Percentiles rank a stretch among this genome's conserved stretches.
These are phyloP conservation scores for Drosophila willistoni DNA, from an alignment of 1,140 invertebrate species.

Conservation along the genomic window DNA sequence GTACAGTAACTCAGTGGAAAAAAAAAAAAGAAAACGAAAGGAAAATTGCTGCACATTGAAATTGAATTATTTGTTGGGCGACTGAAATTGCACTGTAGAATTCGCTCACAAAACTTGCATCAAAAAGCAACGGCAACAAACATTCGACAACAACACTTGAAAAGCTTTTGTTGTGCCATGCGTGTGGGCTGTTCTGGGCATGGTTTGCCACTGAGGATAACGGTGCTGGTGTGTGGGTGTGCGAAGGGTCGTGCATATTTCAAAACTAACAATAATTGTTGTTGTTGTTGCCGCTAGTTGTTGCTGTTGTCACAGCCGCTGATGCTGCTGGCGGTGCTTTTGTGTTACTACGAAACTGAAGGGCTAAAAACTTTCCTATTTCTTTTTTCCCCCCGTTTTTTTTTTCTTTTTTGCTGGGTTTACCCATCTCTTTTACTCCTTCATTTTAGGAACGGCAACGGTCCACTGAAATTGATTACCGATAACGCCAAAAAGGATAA, in stretches of 20 bases:
- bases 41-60: slow-evolving; percentile 72
- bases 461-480: slow-evolving; percentile 78
- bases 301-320: slow-evolving; percentile 23
- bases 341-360: slow-evolving; percentile 46
- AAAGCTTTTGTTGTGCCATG: slow-evolving; percentile 60
- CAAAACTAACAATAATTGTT: slow-evolving; percentile 72
- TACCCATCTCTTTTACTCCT: slow-evolving; percentile 9
- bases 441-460: not conserved
- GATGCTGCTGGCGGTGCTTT: slow-evolving; percentile 40
- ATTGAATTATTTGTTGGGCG: slow-evolving; percentile 72
- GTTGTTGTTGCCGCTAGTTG: slow-evolving; percentile 33
- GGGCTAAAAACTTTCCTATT: slow-evolving; percentile 34
- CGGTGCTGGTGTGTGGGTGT: not conserved
- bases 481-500: slow-evolving; percentile 78
- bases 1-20: slow-evolving; percentile 14
- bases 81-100: slow-evolving; percentile 67
- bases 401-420: slow-evolving; percentile 11
- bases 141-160: slow-evolving; percentile 49
- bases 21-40: slow-evolving; percentile 36
- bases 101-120: slow-evolving; percentile 56
- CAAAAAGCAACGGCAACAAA: slow-evolving; percentile 35
- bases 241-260: slow-evolving; percentile 65
- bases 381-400: not conserved
- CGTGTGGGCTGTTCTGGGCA: slow-evolving; percentile 23
- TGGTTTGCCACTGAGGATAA: not conserved